Conservation (phyloP, 2,797 vertebrate species). For the Astyanax mexicanus region DNA sequence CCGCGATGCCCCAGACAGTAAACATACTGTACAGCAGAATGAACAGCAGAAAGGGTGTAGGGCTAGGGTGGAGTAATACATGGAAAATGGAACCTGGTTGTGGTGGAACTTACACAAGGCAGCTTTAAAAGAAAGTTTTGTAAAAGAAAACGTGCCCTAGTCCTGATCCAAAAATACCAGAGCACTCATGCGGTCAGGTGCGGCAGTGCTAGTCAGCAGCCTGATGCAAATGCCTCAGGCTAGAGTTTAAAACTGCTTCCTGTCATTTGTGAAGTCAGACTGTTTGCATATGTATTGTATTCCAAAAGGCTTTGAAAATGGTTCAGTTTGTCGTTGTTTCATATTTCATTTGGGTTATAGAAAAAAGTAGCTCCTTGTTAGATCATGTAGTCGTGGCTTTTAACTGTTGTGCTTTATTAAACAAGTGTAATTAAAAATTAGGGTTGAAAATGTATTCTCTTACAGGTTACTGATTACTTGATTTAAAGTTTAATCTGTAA, state of each 20-base stretch:
- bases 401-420: not conserved
- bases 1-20: constrained; percentile 19
- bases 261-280: not conserved
- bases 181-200: constrained; percentile 29
- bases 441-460: constrained; percentile 2
- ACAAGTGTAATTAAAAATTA: constrained; percentile 10
- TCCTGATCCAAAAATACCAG: constrained; percentile 40
- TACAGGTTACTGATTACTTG: constrained; percentile 18
- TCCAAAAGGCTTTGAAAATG: not conserved
- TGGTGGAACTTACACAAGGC: constrained; percentile 8
- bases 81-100: constrained; percentile 7
- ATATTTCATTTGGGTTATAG: too few relatives aligned
- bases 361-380: too few relatives aligned
- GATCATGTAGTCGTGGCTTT: not conserved
- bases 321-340: too few relatives aligned
- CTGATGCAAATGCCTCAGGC: not conserved
- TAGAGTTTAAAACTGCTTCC: not conserved
- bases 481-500: constrained; percentile 27
- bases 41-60: constrained; percentile 43
- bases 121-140: constrained; percentile 26
- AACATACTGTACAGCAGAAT: constrained; percentile 22
- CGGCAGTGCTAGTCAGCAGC: not conserved
- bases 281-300: not conserved
- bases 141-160: constrained; percentile 21
- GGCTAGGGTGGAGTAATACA: constrained; percentile 29